Base-by-base conservation (phyloP, 1,140 invertebrate species). In the Aphelinus atriplicis region DNA sequence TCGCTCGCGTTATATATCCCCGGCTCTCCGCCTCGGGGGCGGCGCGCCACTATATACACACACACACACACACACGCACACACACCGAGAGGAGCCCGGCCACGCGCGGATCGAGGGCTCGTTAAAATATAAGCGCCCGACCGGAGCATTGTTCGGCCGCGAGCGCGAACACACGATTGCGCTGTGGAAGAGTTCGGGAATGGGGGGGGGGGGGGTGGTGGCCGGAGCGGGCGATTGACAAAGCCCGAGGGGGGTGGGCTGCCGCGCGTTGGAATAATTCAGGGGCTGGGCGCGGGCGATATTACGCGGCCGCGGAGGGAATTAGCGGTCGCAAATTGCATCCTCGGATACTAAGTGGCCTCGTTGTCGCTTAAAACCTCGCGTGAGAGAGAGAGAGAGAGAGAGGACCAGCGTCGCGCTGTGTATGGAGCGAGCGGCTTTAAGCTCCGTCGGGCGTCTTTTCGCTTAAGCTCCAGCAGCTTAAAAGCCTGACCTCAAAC, bases 401-500 rank as follows among this genome's bases (percentile, higher is more conserved):
- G 75, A 60, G 51, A 53, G 51, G 51, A 9, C 51, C 51, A 26
- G 26, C 26, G 26, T 26, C 26, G 26, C 26, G 26, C 26, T 26
- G 26, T 26, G 26, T 26, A 26, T 26, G 26, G 26, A 26, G 26
- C 26, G 26, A 26, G 26, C 9, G 66, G 76, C 75, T 78, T 75
- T 78, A 79, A 80, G 58, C 78, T 73, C 65, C 71, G 60, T 55
- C 9, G 6, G 42, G 48, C 53, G 9, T 61, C 62, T 75, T 75
- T 75, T 71, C 62, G 56, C 73, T 76, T 78, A 80, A 81, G 78
- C 80, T 78, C 75, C 74, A 6, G 58, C 67, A 42, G 78, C 77
- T 81, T 81, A 80, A 81, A 79, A 79, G 78, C 78, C 80, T 80
- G 78, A 80, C 78, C 81, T 78, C 79, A 76, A 80, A 78, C 75